Percentiles rank a stretch among this genome's conserved stretches.
These are phyloP conservation scores for Tretioscincus oriximinensis DNA, from an alignment of 2,113 vertebrate species.

Conservation along the genomic window DNA sequence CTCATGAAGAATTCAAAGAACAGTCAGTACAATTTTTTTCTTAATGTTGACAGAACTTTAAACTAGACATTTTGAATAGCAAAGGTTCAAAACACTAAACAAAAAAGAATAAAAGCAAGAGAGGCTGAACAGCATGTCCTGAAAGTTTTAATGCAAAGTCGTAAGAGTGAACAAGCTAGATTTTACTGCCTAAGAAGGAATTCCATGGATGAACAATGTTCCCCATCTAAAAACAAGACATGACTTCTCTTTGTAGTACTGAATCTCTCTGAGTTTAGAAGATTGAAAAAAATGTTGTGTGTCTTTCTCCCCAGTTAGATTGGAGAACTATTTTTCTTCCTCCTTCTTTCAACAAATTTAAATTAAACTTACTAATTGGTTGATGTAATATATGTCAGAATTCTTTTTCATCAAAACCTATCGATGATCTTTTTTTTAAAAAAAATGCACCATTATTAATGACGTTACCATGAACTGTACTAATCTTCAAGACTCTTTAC, in stretches of 20 bases:
- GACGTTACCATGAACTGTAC: not conserved
- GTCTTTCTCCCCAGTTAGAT: not conserved
- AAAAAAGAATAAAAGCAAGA: not conserved
- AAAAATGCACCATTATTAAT: not conserved
- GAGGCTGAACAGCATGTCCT: not conserved
- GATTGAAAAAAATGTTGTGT: not conserved
- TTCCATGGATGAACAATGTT: not conserved
- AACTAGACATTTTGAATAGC: not conserved
- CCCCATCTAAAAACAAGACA: not conserved
- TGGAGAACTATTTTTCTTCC: not conserved
- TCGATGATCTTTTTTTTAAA: too few relatives aligned
- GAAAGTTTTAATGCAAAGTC: not conserved
- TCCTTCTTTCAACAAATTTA: not conserved
- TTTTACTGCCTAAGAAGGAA: too few relatives aligned
- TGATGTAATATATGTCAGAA: not conserved
- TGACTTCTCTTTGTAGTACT: not conserved
- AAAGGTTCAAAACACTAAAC: not conserved
- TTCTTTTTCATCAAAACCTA: too few relatives aligned
- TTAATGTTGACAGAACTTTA: not conserved
- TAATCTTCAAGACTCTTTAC: not conserved
- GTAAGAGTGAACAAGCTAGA: too few relatives aligned
- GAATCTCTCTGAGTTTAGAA: not conserved
- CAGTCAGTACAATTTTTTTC: not conserved
- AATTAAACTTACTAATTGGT: not conserved
- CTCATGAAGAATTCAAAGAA: not conserved